Conservation (phyloP, 2,888 invertebrate genomes). For the Melikaiella ostensackeni region DNA sequence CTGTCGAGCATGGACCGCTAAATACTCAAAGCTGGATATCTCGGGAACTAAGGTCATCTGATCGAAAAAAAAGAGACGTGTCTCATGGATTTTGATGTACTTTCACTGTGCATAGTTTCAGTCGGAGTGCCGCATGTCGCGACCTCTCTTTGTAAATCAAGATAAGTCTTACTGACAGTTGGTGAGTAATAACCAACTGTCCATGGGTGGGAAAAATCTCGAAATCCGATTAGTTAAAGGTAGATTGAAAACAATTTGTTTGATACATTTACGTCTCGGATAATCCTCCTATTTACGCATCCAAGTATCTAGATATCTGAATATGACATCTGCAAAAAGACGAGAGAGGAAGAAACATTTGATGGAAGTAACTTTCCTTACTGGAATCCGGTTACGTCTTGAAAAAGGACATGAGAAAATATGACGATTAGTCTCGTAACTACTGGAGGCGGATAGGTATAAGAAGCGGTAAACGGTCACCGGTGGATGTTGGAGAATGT, state of each 20-base stretch:
- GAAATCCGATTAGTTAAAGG: constrained; percentile 15
- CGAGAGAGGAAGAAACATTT: constrained; percentile 20
- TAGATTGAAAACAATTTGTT: constrained; percentile 3
- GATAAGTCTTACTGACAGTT: neutral
- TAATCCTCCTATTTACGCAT: constrained; percentile 20
- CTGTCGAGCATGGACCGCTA: too few species aligned
- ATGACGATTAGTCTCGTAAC: constrained; percentile 38
- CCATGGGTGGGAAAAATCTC: neutral
- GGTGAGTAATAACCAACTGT: constrained; percentile 8
- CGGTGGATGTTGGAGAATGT: constrained; percentile 30
- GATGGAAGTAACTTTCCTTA: constrained; percentile 26
- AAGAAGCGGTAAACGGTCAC: constrained; percentile 26
- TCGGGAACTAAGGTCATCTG: too few species aligned
- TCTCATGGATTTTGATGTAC: too few species aligned
- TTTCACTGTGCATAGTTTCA: too few species aligned
- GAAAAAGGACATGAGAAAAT: constrained; percentile 33
- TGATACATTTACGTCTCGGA: neutral
- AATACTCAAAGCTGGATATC: too few species aligned
- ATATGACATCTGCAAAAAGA: constrained; percentile 7
- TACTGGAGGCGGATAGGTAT: constrained; percentile 24
- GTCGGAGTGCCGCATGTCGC: too few species aligned
- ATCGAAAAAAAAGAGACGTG: too few species aligned
- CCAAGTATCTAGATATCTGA: constrained; percentile 4
- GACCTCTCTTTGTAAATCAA: too few species aligned
- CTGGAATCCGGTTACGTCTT: constrained; percentile 29